Evolutionary conservation across 2,797 vertebrate genomes (phyloP).

Genomic region (Thaleichthys pacificus): DNA sequence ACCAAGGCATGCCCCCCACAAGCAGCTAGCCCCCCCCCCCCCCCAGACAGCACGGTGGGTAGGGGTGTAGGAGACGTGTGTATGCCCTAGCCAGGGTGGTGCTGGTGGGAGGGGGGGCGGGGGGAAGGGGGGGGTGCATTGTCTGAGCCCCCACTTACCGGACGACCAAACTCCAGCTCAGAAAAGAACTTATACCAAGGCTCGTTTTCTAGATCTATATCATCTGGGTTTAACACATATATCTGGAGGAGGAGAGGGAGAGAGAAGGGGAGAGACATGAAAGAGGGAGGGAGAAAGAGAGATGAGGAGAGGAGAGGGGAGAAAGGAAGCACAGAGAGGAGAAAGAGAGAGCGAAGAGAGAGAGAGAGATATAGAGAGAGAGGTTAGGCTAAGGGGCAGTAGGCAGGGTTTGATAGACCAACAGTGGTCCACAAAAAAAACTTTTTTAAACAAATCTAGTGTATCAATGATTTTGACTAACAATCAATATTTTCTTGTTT

Average conservation of each 20-base stretch:
- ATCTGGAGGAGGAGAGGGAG: constrained; percentile 80
- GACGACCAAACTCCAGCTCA: constrained; percentile 98
- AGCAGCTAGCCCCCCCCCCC: constrained; percentile 54
- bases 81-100: background rate
- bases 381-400: constrained; percentile 61
- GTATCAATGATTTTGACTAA: no score
- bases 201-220: constrained; percentile 99
- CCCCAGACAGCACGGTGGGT: constrained; percentile 31
- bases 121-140: background rate
- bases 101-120: background rate
- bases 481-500: no score
- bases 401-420: constrained; percentile 43
- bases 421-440: constrained; percentile 46
- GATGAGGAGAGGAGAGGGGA: constrained; percentile 4
- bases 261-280: constrained; percentile 26
- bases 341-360: constrained; percentile 38
- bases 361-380: constrained; percentile 70
- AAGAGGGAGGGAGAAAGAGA: constrained; percentile 3
- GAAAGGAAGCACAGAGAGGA: background rate
- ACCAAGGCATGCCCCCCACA: constrained; percentile 65
- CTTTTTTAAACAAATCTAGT: no score
- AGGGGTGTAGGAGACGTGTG: constrained; percentile 41
- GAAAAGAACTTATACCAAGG: constrained; percentile 99
- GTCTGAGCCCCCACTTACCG: constrained; percentile 85
- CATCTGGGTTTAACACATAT: constrained; percentile 89